phyloP scores from a whole-genome alignment of 2,113 vertebrate species.

The Aphyosemion australe region DNA sequence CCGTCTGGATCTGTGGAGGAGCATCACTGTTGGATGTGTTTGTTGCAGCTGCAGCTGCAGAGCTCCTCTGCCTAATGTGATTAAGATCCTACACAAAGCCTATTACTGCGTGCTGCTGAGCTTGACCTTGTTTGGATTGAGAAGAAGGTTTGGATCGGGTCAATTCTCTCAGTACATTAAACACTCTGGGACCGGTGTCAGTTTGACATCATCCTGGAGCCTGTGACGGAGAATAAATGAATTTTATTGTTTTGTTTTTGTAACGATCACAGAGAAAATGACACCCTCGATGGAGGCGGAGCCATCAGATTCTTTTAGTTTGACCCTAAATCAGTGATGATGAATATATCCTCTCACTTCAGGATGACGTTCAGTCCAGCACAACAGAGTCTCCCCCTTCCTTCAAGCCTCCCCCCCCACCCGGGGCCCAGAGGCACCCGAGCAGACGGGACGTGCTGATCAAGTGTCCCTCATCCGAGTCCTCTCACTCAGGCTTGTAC shows the following conservation, averaged over 20 bases:
- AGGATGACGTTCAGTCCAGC: conserved; percentile 88
- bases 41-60: background rate
- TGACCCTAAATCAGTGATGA: conserved; percentile 43
- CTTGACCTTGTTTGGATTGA: background rate
- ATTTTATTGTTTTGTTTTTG: background rate
- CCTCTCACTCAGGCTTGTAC: conserved; percentile 87
- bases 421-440: conserved; percentile 65
- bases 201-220: too few relatives aligned
- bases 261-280: background rate
- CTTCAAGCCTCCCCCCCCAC: conserved; percentile 85
- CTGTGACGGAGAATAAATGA: too few relatives aligned
- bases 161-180: too few relatives aligned
- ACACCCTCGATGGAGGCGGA: background rate
- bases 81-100: background rate
- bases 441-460: conserved; percentile 73
- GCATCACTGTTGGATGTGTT: too few relatives aligned
- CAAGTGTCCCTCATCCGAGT: conserved; percentile 83
- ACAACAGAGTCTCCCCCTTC: conserved; percentile 83
- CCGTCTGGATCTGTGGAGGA: too few relatives aligned
- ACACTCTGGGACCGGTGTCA: too few relatives aligned
- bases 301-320: background rate
- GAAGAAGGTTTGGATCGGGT: background rate
- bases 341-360: conserved; percentile 72
- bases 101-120: background rate
- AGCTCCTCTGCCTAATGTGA: background rate